Conservation (phyloP, 1,140 invertebrate species). For the Panagrolaimus sp. region DNA sequence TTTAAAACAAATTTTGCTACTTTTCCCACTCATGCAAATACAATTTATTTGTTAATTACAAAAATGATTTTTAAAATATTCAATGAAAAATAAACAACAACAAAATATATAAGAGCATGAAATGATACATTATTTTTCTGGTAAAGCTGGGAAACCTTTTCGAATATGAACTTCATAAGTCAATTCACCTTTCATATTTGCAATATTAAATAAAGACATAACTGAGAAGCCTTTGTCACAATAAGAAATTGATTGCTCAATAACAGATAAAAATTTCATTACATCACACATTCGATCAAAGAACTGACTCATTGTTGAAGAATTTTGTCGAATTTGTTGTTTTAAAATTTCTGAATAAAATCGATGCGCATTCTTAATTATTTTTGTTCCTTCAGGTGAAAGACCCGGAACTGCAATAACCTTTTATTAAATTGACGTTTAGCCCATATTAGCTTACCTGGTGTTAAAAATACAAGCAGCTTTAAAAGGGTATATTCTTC, state of each 20-base stretch:
- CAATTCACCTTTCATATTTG: not conserved
- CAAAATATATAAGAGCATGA: too few species aligned
- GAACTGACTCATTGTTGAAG: not conserved
- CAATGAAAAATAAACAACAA: too few species aligned
- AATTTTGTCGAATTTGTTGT: not conserved
- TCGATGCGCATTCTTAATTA: not conserved
- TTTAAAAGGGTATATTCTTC: slow-evolving; percentile 1
- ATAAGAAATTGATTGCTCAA: not conserved
- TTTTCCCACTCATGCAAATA: too few species aligned
- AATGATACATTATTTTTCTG: too few species aligned
- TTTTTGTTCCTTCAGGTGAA: slow-evolving; percentile 1
- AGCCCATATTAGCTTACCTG: too few species aligned
- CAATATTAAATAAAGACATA: not conserved
- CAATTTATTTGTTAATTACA: too few species aligned
- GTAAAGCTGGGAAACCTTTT: not conserved
- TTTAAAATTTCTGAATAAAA: not conserved
- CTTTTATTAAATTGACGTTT: too few species aligned
- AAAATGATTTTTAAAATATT: too few species aligned
- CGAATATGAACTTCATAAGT: not conserved
- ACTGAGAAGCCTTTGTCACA: not conserved
- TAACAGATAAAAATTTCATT: not conserved
- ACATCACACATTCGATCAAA: not conserved
- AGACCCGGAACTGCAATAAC: not conserved
- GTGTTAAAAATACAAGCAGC: not conserved
- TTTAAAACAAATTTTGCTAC: too few species aligned